Conservation (phyloP, 1,140 invertebrate species). For the Hyposmocoma kahamanoa region DNA sequence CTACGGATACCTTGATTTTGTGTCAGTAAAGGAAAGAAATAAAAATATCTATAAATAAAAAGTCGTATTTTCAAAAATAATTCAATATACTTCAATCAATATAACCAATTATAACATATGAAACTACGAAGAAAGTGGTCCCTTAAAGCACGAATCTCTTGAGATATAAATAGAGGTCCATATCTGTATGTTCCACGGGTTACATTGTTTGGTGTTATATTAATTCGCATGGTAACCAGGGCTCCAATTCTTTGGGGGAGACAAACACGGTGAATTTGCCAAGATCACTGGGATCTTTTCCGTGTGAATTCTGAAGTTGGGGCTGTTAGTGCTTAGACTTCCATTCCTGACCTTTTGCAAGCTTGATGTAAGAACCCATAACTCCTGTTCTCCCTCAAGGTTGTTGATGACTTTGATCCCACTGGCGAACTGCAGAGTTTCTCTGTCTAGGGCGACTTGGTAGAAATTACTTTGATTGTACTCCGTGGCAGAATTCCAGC, state of each 20-base stretch:
- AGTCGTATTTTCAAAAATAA: too few species aligned
- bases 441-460: neutral
- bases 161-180: conserved; percentile 49
- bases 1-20: too few species aligned
- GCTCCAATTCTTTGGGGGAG: conserved; percentile 35
- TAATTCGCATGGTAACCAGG: conserved; percentile 50
- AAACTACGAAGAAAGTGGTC: conserved; percentile 30
- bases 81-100: too few species aligned
- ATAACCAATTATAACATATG: conserved; percentile 36
- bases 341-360: neutral
- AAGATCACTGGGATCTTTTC: neutral
- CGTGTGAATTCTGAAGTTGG: neutral
- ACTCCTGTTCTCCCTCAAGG: neutral
- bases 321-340: neutral
- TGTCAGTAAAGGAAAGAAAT: too few species aligned
- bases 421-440: neutral
- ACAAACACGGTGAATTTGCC: neutral
- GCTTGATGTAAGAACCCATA: neutral
- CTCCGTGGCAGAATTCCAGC: neutral
- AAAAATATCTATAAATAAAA: too few species aligned
- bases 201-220: conserved; percentile 23
- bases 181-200: conserved; percentile 30
- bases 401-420: neutral
- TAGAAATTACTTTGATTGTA: neutral
- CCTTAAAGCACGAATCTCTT: conserved; percentile 41